Percentiles rank a stretch among this genome's conserved stretches.
phyloP scores from a whole-genome alignment of 2,888 invertebrate genomes.

The Cybosia mesomella region DNA sequence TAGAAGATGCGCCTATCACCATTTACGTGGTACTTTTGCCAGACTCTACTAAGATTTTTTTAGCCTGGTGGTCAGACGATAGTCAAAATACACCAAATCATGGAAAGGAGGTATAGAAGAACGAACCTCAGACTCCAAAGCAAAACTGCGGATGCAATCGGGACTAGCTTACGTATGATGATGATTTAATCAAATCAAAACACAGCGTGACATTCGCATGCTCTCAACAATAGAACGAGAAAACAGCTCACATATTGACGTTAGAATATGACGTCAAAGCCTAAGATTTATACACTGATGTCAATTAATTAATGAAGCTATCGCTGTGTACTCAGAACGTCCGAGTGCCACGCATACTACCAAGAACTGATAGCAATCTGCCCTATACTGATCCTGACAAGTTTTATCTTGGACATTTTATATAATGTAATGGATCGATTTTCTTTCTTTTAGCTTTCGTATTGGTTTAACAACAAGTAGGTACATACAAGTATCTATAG shows the following conservation, averaged over 20 bases:
- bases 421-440: not conserved
- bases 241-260: not conserved
- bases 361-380: constrained; percentile 28
- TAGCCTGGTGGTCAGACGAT: no score
- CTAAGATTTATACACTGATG: constrained; percentile 12
- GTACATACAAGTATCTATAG: no score
- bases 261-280: not conserved
- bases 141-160: no score
- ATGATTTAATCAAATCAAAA: not conserved
- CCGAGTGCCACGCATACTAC: constrained; percentile 34
- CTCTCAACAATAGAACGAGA: not conserved
- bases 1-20: no score
- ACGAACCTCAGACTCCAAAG: no score
- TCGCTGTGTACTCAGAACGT: constrained; percentile 17
- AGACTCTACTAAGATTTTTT: no score
- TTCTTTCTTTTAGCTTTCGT: not conserved
- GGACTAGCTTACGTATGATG: no score
- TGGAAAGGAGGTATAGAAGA: no score
- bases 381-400: constrained; percentile 22
- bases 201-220: constrained; percentile 5
- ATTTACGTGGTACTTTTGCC: no score
- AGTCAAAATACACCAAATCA: no score
- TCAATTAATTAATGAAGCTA: constrained; percentile 16
- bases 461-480: not conserved
- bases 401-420: constrained; percentile 15